Base-by-base conservation (phyloP, 2,888 invertebrate species). In the Taenaris catops region DNA sequence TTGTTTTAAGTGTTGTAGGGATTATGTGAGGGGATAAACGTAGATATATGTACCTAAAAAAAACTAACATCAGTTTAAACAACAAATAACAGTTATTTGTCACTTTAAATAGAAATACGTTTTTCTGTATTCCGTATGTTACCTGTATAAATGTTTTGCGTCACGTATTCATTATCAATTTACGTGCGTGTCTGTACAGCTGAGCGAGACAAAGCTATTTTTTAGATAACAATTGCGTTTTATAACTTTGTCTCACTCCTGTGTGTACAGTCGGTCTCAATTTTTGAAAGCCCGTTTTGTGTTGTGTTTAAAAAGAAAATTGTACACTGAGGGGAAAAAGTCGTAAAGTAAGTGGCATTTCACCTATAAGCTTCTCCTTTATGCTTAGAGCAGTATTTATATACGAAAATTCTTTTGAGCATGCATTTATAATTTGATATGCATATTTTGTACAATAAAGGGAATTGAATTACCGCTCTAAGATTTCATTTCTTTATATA, bases 261-360 rank as follows among this genome's bases (percentile, higher is more conserved):
- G 4, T 7, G 11, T n/a, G 19, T 28, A 28, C 11, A 12, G 19
- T 28, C 28, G 19, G 9, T 26, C 8, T 5, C 9, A 27, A 18
- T 7, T n/a, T n/a, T n/a, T n/a, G n/a, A n/a, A 12, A 25, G 5
- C 11, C 18, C 19, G 11, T 33, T 34, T 25, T 34, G 5, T 38
- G 63, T 74, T 63, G 61, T 52, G 63, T 58, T 33, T 53, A 54
- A 32, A n/a, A n/a, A n/a, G n/a, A n/a, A 60, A 74, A 80, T 83
- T 87, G 87, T 87, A 87, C 87, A 87, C 84, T 87, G 72, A 83
- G 73, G 86, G 87, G 78, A 79, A 83, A n/a, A n/a, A 51, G 53
- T 32, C 24, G 41, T 55, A 74, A 68, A 79, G 87, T 87, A 87
- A 87, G 87, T 87, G 63, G 48, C 49, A 43, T 48, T 62, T 64